Conservation (phyloP, 92 coral and sea anemone genomes). For the Parazoanthus atlanticus region DNA sequence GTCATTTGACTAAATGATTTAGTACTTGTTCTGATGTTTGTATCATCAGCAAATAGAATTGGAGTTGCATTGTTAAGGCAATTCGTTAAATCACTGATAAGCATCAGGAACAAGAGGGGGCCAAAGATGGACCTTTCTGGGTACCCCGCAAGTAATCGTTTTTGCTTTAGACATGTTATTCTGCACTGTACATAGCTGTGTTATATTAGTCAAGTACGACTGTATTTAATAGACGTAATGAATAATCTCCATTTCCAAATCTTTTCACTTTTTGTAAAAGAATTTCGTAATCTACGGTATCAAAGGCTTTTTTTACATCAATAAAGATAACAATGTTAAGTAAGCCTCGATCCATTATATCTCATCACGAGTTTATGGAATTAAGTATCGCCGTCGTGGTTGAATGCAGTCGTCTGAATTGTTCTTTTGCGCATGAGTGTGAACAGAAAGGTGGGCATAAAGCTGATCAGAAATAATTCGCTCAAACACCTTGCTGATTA, state of each 20-base stretch:
- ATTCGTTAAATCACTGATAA: neutral
- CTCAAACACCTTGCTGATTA: constrained; percentile 39
- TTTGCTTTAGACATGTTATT: constrained; percentile 24
- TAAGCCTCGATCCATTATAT: constrained; percentile 14
- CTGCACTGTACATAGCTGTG: constrained; percentile 18
- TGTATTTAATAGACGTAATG: constrained; percentile 11
- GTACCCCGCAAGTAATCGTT: constrained; percentile 23
- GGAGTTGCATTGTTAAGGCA: neutral
- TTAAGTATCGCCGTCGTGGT: constrained; percentile 33
- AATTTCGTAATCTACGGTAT: constrained; percentile 14
- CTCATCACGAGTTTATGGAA: constrained; percentile 21
- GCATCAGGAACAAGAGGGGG: constrained; percentile 3
- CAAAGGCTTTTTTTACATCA: constrained; percentile 30
- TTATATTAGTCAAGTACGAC: constrained; percentile 26
- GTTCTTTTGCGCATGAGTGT: no score
- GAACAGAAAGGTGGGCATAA: neutral
- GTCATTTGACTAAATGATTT: no score
- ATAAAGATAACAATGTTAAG: constrained; percentile 38
- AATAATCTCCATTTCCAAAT: constrained; percentile 18
- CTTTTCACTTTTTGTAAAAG: neutral
- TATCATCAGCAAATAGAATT: constrained; percentile 11
- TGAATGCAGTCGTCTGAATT: constrained; percentile 42
- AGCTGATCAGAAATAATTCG: constrained; percentile 32
- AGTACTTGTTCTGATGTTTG: neutral
- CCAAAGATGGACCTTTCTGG: neutral